Evolutionary conservation across 2,797 vertebrate genomes (phyloP).

Genomic region (Karalla daura): DNA sequence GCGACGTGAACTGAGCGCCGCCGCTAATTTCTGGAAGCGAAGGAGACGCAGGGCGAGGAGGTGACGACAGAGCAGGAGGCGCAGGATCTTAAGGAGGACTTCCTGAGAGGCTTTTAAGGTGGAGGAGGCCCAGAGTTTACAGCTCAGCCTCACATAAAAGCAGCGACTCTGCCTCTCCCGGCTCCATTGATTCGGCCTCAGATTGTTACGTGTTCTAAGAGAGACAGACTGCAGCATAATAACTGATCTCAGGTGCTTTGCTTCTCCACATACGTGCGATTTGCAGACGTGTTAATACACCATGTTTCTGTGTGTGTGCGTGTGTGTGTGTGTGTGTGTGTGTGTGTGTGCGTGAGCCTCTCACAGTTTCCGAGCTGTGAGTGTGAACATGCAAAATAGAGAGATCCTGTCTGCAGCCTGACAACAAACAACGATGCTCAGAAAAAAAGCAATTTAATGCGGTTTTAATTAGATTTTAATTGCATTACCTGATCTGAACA

Average conservation of each 20-base stretch:
- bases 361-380: too few relatives aligned
- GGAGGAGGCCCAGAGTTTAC: constrained; percentile 11
- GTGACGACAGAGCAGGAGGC: constrained; percentile 70
- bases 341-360: constrained; percentile 1
- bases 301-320: constrained; percentile 2
- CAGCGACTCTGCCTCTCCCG: too few relatives aligned
- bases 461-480: constrained; percentile 73
- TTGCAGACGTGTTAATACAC: too few relatives aligned
- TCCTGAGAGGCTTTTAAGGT: constrained; percentile 44
- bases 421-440: constrained; percentile 47
- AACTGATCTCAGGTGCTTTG: too few relatives aligned
- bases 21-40: constrained; percentile 46
- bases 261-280: too few relatives aligned
- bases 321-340: neutral
- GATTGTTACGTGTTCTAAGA: too few relatives aligned
- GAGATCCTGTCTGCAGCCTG: constrained; percentile 40
- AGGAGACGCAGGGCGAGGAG: constrained; percentile 43
- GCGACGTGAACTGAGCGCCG: constrained; percentile 25
- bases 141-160: too few relatives aligned
- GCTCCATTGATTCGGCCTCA: too few relatives aligned
- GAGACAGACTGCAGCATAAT: too few relatives aligned
- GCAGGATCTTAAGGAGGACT: constrained; percentile 59
- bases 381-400: constrained; percentile 52
- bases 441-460: constrained; percentile 61
- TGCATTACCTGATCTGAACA: constrained; percentile 73